Percentiles rank a stretch among this genome's conserved stretches.
Conservation (phyloP, 2,797 vertebrate species). For the Labroides dimidiatus region DNA sequence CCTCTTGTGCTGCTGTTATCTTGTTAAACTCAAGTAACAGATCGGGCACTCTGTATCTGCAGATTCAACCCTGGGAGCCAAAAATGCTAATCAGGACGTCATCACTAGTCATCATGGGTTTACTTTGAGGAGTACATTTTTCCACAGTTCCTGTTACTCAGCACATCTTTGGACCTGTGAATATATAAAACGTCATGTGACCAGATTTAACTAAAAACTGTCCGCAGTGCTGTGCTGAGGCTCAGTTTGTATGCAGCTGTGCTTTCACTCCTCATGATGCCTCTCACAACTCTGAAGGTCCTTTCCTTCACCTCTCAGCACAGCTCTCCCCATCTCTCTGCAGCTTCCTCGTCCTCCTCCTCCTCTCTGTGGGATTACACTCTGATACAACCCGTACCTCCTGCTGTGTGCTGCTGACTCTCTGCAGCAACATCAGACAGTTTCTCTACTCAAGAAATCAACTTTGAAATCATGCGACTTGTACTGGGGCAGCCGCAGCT, state of each 20-base stretch:
- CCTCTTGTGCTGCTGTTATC: no score
- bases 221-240: no score
- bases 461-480: neutral
- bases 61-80: no score
- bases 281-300: neutral
- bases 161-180: no score
- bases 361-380: conserved; percentile 8
- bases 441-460: neutral
- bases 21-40: no score
- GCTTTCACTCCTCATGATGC: conserved; percentile 3
- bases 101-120: no score
- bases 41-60: no score
- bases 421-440: conserved; percentile 21
- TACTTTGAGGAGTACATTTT: no score
- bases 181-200: no score
- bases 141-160: no score
- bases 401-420: neutral
- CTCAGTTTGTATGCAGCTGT: neutral
- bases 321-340: neutral
- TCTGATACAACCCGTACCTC: neutral
- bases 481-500: neutral
- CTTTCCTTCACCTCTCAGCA: neutral
- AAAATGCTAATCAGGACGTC: no score
- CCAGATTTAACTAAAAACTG: no score
- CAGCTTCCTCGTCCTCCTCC: conserved; percentile 27